Base-by-base conservation (phyloP, 2,797 vertebrate genomes). In the Dryobates pubescens region DNA sequence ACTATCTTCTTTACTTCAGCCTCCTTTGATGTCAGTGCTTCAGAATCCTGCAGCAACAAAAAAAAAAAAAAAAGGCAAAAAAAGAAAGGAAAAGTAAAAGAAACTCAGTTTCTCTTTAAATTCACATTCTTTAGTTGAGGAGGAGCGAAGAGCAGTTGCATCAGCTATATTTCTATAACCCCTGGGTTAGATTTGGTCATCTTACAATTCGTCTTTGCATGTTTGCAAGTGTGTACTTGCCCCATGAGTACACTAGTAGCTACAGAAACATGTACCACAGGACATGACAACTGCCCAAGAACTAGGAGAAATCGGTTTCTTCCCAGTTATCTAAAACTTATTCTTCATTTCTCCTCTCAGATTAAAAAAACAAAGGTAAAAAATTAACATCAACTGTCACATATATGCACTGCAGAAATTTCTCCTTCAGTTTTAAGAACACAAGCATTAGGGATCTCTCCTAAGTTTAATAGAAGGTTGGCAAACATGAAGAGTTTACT, bases 21-120 rank as follows among this genome's bases (percentile, higher is more conserved):
- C 93, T 99, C 98, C 91, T 99, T 99, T 17, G 98, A 98, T 9
- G 89, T 83, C 58, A 99, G 97, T 92, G 98, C 95, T 96, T 98
- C 98, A 93, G 98, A 98, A 96, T 99, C 99, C 99, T 99, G 90
- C 27, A 78, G 32, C 11, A 88, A 96, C 90, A 95, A 7, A 88
- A 59, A 59, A 38, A 5, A 96, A 90, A 95, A 7, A 88, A 59
- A 59, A 38, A 5, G 34, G 64, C 0, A 72, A 65, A 12, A 77
- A 24, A 29, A 38, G 9, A 38, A 47, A n/a, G 23, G 14, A 56
- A 57, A 49, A 7, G 7, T 8, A 57, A 54, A 70, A 6, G 5
- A 76, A 36, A 3, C 15, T 24, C 6, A 69, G 56, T 43, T 43
- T 43, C 15, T 3, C 9, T n/a, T 49, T 53, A 84, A 32, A 15